A percentile compares a stretch with the other conserved stretches of the same genome.
Evolutionary conservation across 2,888 invertebrate species (phyloP).

Genomic region (Athalia circularis): DNA sequence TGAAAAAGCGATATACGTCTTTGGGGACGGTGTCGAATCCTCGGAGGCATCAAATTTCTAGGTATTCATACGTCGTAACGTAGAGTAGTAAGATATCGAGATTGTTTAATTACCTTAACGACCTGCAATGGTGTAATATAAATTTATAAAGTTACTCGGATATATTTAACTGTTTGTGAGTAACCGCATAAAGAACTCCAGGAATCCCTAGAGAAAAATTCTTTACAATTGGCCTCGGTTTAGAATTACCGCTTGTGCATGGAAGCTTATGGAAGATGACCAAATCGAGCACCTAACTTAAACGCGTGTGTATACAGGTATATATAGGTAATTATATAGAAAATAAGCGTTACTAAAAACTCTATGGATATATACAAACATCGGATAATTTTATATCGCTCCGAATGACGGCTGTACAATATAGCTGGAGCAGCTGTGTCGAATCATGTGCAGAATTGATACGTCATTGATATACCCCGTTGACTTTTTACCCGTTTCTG

Average conservation of each 20-base stretch:
- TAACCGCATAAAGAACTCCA: constrained; percentile 27
- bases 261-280: constrained; percentile 11
- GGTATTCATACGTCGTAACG: background rate
- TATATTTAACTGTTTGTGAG: constrained; percentile 12
- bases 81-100: constrained; percentile 20
- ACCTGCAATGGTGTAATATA: background rate
- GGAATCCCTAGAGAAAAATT: constrained; percentile 17
- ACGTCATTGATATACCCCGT: constrained; percentile 5
- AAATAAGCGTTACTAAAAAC: background rate
- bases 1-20: background rate
- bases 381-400: background rate
- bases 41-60: too few species aligned
- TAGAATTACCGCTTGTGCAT: background rate
- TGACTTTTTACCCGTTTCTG: background rate
- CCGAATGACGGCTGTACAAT: too few species aligned
- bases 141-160: background rate
- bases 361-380: background rate
- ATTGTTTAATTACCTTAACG: constrained; percentile 39
- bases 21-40: background rate
- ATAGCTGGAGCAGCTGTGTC: background rate
- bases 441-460: constrained; percentile 23
- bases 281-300: constrained; percentile 8
- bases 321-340: background rate
- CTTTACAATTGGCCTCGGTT: constrained; percentile 4
- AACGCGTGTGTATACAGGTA: background rate